Base-by-base conservation (phyloP, 2,888 invertebrate species). In the Hymenopus coronatus region DNA sequence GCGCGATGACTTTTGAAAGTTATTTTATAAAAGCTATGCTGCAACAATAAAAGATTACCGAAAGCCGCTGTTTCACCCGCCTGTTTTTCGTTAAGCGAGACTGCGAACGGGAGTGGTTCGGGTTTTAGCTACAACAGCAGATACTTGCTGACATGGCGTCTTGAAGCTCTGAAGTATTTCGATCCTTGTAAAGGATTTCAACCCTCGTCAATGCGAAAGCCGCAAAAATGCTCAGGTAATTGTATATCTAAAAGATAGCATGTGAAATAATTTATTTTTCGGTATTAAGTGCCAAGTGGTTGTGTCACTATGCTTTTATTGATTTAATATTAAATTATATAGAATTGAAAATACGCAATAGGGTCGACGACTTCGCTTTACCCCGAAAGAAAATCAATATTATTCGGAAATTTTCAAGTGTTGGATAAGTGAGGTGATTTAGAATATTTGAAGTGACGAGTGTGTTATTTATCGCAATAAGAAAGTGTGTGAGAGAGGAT, bases 101-200 rank as follows among this genome's bases (percentile, higher is more conserved):
- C 46, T 81, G 84, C 84, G 82, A 3, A 70, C 46, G 28, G 46
- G 87, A 82, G 84, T 88, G 84, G 85, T 88, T 88, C 89, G 88
- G 89, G 89, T 90, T 90, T 90, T 88, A 90, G 81, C 86, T 82
- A 82, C 88, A 87, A 90, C 87, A 83, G 85, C 27, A 88, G 87
- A 84, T 87, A 88, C 88, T 90, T 90, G 90, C 89, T 90, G 90
- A 90, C 90, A 90, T 90, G 90, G 90, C 90, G 89, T 89, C 90
- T 89, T 88, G 89, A 89, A 88, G 83, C 89, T 83, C 90, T 89
- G 90, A 88, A 90, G 88, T 88, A 87, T 90, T 90, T 90, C 90
- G 88, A 89, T 89, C 89, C 90, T 89, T 83, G 85, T 82, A 87
- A 83, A 90, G 90, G 89, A 89, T 89, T 90, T 89, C 89, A 89